Base-by-base conservation (phyloP, 37 sponge, comb jelly and placozoan genomes). In the Ianthella basta region DNA sequence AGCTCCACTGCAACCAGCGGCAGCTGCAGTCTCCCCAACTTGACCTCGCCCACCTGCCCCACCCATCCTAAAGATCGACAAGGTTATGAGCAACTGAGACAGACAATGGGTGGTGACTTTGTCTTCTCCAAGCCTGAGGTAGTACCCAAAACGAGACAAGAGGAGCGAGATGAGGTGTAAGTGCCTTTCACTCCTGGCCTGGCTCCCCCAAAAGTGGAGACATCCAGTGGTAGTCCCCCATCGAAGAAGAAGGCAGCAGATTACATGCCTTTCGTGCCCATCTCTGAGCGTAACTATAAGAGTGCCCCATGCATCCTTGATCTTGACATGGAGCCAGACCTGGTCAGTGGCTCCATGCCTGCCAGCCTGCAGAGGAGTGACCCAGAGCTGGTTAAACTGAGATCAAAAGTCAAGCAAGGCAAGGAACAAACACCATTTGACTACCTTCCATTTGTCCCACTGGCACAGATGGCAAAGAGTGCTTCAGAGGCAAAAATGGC, bases 261-360 rank as follows among this genome's bases (percentile, higher is more conserved):
- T 72, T 72, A 72, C 73, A 34, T 29, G 32, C 73, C 73, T 4
- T 72, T 72, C 19, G 39, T 72, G 21, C 73, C 73, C 8, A 37
- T 72, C 19, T 33, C 40, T 34, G 73, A 72, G 39, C 37, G 73
- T 14, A n/a, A n/a, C n/a, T n/a, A n/a, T n/a, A 72, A 72, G 19
- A 72, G 73, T 72, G 73, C 33, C 73, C 73, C 73, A 15, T 20
- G 40, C 36, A 23, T 72, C 5, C 19, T 72, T 37, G 73, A 72
- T 8, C 14, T 37, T 19, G 40, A 37, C 13, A 21, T 21, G 20
- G 73, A 34, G 19, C 37, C 37, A 10, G 37, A 72, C 40, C 12
- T 20, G 19, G 32, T 40, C 19, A 37, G 37, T 38, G 73, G 73
- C 12, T 72, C 33, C 39, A 37, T 72, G 10, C 36, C 73, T 10